Percentiles rank a stretch among this genome's conserved stretches.
Conservation (phyloP, 2,797 vertebrate genomes). For the Hydrolagus colliei region DNA sequence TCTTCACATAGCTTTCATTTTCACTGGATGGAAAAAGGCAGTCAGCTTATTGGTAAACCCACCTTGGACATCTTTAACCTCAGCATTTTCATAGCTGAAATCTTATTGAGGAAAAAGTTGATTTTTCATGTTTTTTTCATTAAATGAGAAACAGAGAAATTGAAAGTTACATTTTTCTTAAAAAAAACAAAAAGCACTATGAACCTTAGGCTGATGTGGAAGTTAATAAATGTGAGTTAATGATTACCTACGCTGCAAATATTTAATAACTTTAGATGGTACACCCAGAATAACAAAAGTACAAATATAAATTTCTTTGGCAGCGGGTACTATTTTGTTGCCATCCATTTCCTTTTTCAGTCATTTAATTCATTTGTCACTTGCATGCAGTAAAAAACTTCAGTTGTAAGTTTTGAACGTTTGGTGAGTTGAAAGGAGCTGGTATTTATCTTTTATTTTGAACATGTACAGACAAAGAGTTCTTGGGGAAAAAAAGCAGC, state of each 20-base stretch:
- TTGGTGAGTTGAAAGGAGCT: background rate
- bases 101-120: slow-evolving; percentile 48
- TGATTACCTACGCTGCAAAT: slow-evolving; percentile 34
- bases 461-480: background rate
- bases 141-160: slow-evolving; percentile 26
- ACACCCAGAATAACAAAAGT: background rate
- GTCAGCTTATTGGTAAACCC: background rate
- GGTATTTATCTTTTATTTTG: background rate
- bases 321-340: slow-evolving; percentile 30
- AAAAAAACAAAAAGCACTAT: slow-evolving; percentile 2
- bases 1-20: background rate
- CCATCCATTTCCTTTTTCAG: slow-evolving; percentile 1
- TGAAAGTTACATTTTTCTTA: slow-evolving; percentile 26
- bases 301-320: slow-evolving; percentile 3
- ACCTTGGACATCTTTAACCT: too few species aligned
- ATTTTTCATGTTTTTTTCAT: background rate
- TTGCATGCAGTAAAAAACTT: too few species aligned
- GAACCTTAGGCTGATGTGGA: slow-evolving; percentile 21
- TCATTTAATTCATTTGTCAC: background rate
- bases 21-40: background rate
- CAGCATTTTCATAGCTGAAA: slow-evolving; percentile 41
- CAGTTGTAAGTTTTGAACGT: background rate
- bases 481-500: too few species aligned
- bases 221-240: slow-evolving; percentile 31
- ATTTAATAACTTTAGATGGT: slow-evolving; percentile 19